These are phyloP conservation scores for Epirrhoe alternata DNA, from an alignment of 2,888 invertebrate genomes.

Conservation along the genomic window DNA sequence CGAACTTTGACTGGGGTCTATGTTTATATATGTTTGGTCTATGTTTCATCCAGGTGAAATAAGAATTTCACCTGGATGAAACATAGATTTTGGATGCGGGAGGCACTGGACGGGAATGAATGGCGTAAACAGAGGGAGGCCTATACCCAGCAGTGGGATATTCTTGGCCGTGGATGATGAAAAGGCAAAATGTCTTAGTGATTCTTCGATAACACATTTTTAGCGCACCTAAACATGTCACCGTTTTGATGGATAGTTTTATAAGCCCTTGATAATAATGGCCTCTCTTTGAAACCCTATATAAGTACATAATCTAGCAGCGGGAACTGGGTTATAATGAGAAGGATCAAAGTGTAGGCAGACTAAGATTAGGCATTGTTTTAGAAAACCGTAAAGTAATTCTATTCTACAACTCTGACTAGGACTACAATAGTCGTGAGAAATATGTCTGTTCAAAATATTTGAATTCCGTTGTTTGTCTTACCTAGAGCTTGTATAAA, in stretches of 20 bases:
- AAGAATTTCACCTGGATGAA: too few species aligned
- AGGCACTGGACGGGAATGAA: too few species aligned
- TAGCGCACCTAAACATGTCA: not conserved
- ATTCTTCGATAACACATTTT: too few species aligned
- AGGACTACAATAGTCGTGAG: slow-evolving; percentile 22
- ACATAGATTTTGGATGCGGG: too few species aligned
- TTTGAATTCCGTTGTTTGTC: slow-evolving; percentile 9
- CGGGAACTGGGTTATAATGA: slow-evolving; percentile 9
- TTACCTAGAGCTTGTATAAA: not conserved
- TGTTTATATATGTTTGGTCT: too few species aligned
- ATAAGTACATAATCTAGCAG: not conserved
- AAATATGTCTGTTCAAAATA: slow-evolving; percentile 17
- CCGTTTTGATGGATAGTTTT: not conserved
- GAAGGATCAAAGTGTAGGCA: slow-evolving; percentile 5
- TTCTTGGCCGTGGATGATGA: too few species aligned
- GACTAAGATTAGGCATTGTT: slow-evolving; percentile 22
- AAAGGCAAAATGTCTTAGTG: too few species aligned
- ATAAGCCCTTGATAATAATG: not conserved
- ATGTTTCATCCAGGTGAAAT: too few species aligned
- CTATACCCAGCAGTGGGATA: too few species aligned
- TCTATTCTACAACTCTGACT: slow-evolving; percentile 22
- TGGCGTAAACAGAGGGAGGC: too few species aligned
- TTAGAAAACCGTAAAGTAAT: slow-evolving; percentile 21
- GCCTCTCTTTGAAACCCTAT: not conserved
- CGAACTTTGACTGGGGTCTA: too few species aligned